Evolutionary conservation across 2,113 vertebrate species (phyloP).

Genomic region (Caranx ignobilis): DNA sequence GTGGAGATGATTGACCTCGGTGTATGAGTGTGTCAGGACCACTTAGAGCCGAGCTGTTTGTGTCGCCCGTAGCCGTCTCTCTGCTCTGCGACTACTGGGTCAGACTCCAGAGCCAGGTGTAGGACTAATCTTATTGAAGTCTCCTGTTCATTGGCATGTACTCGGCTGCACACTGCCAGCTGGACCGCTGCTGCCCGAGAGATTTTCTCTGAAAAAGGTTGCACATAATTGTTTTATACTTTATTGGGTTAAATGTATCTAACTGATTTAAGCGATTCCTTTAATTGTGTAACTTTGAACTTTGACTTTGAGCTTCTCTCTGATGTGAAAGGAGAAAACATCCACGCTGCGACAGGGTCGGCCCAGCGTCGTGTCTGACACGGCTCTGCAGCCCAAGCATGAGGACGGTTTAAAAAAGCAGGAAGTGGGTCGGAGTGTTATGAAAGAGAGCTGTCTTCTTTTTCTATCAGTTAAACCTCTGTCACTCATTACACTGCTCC

Average conservation of each 20-base stretch:
- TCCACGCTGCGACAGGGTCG: too few species aligned
- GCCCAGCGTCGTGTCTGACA: too few species aligned
- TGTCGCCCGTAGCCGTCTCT: constrained; percentile 16
- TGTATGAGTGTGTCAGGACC: constrained; percentile 1
- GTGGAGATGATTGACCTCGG: not conserved
- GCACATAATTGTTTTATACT: constrained; percentile 70
- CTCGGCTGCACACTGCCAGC: constrained; percentile 68
- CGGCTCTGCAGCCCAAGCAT: constrained; percentile 17
- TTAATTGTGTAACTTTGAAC: constrained; percentile 52
- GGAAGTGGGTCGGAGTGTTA: constrained; percentile 73
- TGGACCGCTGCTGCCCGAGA: constrained; percentile 62
- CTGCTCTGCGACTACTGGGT: constrained; percentile 40
- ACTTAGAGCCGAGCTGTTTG: constrained; percentile 15
- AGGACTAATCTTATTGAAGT: constrained; percentile 70
- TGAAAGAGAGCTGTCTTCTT: constrained; percentile 60
- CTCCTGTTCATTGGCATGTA: constrained; percentile 71
- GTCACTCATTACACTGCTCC: constrained; percentile 53
- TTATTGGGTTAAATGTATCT: constrained; percentile 76
- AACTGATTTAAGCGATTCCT: constrained; percentile 66
- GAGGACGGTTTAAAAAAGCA: constrained; percentile 73
- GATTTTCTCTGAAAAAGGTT: constrained; percentile 64
- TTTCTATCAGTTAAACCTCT: constrained; percentile 65
- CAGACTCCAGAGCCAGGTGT: constrained; percentile 43
- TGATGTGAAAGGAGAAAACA: not conserved
- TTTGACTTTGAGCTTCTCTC: constrained; percentile 24